A percentile compares a stretch with the other conserved stretches of the same genome.
Evolutionary conservation across 2,113 vertebrate genomes (phyloP).

Genomic region (Puntigrus tetrazona): DNA sequence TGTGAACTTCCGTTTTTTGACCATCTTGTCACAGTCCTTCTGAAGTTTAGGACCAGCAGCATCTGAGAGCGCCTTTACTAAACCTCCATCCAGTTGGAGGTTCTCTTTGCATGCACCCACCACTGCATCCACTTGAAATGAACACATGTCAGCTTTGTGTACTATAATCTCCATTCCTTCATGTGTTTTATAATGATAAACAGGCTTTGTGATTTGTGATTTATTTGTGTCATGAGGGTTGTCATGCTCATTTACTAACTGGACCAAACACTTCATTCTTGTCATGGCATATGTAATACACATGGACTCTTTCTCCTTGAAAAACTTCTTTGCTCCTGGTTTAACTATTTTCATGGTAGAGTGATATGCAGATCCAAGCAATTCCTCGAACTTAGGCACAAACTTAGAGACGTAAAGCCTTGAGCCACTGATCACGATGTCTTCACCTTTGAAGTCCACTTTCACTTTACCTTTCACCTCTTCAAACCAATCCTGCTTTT

Average conservation of each 20-base stretch:
- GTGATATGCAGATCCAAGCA: conserved; percentile 62
- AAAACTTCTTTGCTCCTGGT: conserved; percentile 78
- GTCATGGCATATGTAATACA: conserved; percentile 55
- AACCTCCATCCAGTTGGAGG: conserved; percentile 68
- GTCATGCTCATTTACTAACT: conserved; percentile 64
- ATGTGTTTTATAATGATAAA: conserved; percentile 53
- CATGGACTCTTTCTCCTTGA: conserved; percentile 63
- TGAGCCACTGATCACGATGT: conserved; percentile 75
- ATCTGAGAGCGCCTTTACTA: conserved; percentile 69
- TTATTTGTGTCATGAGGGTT: neutral
- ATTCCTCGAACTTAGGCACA: conserved; percentile 47
- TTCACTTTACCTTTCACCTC: conserved; percentile 59
- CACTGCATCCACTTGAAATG: conserved; percentile 72
- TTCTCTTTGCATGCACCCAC: conserved; percentile 74
- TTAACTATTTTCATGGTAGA: conserved; percentile 65
- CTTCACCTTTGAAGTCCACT: conserved; percentile 65
- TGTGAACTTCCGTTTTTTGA: conserved; percentile 40
- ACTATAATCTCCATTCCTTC: conserved; percentile 74
- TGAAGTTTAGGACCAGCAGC: conserved; percentile 80
- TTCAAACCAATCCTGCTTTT: conserved; percentile 47
- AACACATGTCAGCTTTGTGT: conserved; percentile 74
- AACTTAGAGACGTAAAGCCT: conserved; percentile 66
- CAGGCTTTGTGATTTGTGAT: neutral
- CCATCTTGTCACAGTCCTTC: conserved; percentile 66
- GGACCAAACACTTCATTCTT: conserved; percentile 73